Percentiles rank a stretch among this genome's conserved stretches.
phyloP scores from a whole-genome alignment of 2,888 invertebrate genomes.

The Drosophila koepferae region DNA sequence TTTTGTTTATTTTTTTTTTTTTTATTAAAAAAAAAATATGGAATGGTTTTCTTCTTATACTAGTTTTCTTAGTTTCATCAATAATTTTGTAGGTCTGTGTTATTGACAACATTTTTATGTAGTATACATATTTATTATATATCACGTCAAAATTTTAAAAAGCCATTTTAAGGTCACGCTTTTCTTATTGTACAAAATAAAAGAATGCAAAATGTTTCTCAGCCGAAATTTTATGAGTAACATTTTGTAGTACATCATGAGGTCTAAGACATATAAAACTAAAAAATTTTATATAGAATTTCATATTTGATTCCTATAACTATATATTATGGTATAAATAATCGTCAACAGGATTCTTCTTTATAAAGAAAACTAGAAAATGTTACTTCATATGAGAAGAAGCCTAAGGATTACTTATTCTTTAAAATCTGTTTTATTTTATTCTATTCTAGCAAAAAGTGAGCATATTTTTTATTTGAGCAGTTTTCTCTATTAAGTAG shows the following conservation, averaged over 20 bases:
- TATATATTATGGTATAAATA: too few species aligned
- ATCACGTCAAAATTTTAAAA: not conserved
- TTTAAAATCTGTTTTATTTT: too few species aligned
- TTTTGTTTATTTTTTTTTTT: too few species aligned
- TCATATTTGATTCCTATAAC: not conserved
- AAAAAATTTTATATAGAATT: not conserved
- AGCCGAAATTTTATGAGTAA: not conserved
- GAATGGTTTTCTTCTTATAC: too few species aligned
- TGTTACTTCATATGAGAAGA: too few species aligned
- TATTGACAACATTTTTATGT: not conserved
- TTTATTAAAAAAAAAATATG: too few species aligned
- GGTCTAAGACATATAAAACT: not conserved
- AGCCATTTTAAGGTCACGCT: conserved; percentile 2
- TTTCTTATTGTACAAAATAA: not conserved
- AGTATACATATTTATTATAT: not conserved
- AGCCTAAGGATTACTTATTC: too few species aligned
- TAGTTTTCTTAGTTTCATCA: not conserved
- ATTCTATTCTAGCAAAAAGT: too few species aligned
- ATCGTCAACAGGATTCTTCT: too few species aligned
- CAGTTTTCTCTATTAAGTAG: too few species aligned
- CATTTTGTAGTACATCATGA: not conserved
- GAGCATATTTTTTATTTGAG: too few species aligned
- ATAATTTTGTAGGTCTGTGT: not conserved
- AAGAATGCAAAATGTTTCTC: not conserved
- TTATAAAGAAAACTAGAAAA: too few species aligned